These are phyloP conservation scores for Buteo buteo DNA, from an alignment of 2,113 vertebrate species.

Conservation along the genomic window DNA sequence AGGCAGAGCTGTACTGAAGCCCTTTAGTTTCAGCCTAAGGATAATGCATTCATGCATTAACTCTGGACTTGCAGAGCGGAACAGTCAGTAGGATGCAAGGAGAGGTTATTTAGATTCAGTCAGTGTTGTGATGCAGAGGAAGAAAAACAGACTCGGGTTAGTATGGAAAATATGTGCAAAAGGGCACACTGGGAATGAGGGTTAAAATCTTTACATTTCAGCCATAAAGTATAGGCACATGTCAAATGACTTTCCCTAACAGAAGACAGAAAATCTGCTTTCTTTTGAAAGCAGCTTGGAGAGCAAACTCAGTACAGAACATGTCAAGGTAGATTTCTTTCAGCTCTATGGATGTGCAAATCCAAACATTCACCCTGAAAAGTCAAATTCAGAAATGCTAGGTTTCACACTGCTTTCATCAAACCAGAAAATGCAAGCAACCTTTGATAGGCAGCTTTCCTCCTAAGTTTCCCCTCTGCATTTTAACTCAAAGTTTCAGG, in stretches of 20 bases:
- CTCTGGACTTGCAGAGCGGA: background rate
- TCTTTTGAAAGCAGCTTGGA: background rate
- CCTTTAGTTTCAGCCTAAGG: background rate
- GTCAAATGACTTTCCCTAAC: background rate
- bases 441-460: background rate
- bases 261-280: background rate
- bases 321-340: background rate
- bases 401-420: background rate
- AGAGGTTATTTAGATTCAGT: background rate
- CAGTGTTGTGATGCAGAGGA: background rate
- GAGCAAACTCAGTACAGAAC: background rate
- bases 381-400: background rate
- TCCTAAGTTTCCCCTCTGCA: background rate
- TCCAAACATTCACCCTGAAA: background rate
- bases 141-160: background rate
- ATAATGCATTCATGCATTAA: accelerated
- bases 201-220: background rate
- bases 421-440: background rate
- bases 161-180: background rate
- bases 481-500: background rate
- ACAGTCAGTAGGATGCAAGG: background rate
- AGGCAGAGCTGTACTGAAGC: background rate
- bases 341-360: background rate
- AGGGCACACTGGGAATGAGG: accelerated
- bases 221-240: background rate